These are phyloP conservation scores for Diceros bicornis DNA, from an alignment of 2,797 vertebrate species.

Conservation along the genomic window DNA sequence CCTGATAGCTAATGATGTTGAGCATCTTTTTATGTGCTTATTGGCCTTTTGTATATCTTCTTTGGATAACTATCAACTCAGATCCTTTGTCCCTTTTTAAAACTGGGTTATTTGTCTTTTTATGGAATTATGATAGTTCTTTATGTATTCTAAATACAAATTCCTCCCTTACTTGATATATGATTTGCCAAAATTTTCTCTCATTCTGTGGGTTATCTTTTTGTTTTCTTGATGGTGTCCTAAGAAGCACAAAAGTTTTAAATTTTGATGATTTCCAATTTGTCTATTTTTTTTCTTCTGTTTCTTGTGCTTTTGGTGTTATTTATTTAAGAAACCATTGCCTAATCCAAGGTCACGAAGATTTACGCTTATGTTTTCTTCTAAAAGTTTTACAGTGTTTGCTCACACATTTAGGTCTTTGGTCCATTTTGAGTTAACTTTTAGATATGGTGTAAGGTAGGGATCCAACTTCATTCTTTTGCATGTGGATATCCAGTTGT, in stretches of 20 bases:
- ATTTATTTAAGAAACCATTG: conserved; percentile 39
- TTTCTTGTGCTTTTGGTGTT: not conserved
- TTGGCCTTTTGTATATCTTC: not conserved
- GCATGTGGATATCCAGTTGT: not conserved
- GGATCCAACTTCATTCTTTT: not conserved
- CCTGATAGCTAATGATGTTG: not conserved
- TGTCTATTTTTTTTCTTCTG: not conserved
- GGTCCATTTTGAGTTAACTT: conserved; percentile 29
- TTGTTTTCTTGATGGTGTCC: not conserved
- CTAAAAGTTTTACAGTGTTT: not conserved
- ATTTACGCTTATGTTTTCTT: not conserved
- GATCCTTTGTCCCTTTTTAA: not conserved
- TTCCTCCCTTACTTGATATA: not conserved
- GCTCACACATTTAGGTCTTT: not conserved
- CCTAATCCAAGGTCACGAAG: not conserved
- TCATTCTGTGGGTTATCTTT: conserved; percentile 21
- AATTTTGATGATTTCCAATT: not conserved
- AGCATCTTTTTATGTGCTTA: not conserved
- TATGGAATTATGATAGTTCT: not conserved
- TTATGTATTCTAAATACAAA: conserved; percentile 24
- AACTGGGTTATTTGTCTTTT: conserved; percentile 6
- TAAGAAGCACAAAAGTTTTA: conserved; percentile 2
- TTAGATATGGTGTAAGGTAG: not conserved
- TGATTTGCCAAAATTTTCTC: conserved; percentile 6
- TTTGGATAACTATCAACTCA: not conserved